Evolutionary conservation across 37 sponge, comb jelly and placozoan species (phyloP).

Genomic region (Spongia lamella): DNA sequence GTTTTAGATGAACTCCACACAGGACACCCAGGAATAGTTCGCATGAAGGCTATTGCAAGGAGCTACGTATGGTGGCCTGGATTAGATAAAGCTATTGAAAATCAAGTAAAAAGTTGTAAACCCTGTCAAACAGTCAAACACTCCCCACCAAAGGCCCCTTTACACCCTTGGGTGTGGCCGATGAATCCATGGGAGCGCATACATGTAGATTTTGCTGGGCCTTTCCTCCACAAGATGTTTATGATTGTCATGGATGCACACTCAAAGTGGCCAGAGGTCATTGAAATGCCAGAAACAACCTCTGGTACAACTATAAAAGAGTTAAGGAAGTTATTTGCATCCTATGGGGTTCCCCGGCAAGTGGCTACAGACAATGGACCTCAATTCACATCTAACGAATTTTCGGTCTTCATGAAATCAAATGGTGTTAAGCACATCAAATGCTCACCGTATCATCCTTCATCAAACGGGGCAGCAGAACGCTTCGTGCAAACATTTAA

Average conservation of each 20-base stretch:
- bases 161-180: slow-evolving; percentile 1
- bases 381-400: slow-evolving; percentile 6
- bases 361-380: slow-evolving; percentile 4
- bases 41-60: background rate
- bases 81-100: background rate
- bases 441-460: slow-evolving; percentile 31
- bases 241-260: slow-evolving; percentile 31
- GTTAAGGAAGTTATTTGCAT: slow-evolving; percentile 1
- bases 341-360: slow-evolving; percentile 2
- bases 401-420: slow-evolving; percentile 1
- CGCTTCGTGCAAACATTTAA: slow-evolving; percentile 24
- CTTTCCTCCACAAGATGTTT: too few species aligned
- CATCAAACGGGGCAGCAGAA: slow-evolving; percentile 9
- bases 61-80: background rate
- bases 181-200: background rate
- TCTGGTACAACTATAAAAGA: background rate
- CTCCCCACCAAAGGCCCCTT: background rate
- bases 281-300: background rate
- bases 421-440: slow-evolving; percentile 38
- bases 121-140: background rate
- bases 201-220: background rate
- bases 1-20: too few species aligned
- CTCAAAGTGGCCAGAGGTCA: slow-evolving; percentile 14
- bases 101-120: background rate
- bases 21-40: too few species aligned